phyloP scores from a whole-genome alignment of 2,113 vertebrate species.

The Hassar affinis region DNA sequence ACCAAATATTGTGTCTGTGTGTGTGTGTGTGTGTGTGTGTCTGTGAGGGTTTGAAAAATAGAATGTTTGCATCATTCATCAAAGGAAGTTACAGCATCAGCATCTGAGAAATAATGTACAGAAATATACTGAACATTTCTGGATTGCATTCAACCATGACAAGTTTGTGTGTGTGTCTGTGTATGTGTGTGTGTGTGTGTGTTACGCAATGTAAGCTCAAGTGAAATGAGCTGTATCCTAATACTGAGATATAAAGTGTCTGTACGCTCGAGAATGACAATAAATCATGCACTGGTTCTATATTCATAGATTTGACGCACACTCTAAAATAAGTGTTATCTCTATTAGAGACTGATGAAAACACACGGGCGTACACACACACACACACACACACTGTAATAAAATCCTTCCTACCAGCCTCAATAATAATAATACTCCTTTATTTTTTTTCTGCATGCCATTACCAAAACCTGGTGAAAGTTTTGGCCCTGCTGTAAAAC shows the following conservation, averaged over 20 bases:
- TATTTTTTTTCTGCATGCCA: not conserved
- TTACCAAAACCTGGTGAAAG: not conserved
- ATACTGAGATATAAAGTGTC: constrained; percentile 46
- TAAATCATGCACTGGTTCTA: constrained; percentile 39
- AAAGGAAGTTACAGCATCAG: constrained; percentile 37
- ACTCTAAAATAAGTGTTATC: constrained; percentile 19
- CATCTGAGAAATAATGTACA: constrained; percentile 19
- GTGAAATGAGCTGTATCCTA: constrained; percentile 39
- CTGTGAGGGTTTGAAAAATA: constrained; percentile 53
- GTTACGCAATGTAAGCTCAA: constrained; percentile 35
- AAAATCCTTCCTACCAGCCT: not conserved
- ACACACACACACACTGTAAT: not conserved
- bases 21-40: constrained; percentile 50
- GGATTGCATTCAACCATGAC: constrained; percentile 4
- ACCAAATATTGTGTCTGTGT: constrained; percentile 4
- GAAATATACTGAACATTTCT: constrained; percentile 35
- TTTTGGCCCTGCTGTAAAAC: not conserved
- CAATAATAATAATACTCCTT: not conserved
- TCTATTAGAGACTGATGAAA: constrained; percentile 1
- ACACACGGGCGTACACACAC: constrained; percentile 1
- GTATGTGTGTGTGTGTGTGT: constrained; percentile 26
- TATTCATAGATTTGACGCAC: constrained; percentile 36
- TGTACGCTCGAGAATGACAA: constrained; percentile 32
- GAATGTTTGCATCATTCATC: constrained; percentile 43
- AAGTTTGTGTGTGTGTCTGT: constrained; percentile 26